Base-by-base conservation (phyloP, 2,113 vertebrate species). In the Canis aureus region DNA sequence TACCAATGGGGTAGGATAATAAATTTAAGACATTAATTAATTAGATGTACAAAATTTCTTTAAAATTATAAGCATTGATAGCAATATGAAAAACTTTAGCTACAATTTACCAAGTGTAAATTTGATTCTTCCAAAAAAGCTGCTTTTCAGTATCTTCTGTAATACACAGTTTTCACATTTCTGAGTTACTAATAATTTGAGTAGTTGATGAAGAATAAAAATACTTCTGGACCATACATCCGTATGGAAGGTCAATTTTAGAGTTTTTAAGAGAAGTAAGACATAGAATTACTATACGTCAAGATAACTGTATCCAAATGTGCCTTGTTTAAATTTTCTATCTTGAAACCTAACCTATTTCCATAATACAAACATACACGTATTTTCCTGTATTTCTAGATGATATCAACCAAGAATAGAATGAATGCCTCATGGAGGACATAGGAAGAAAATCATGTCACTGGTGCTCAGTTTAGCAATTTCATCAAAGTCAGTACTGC, bases 271-370 rank as follows among this genome's bases (percentile, higher is more conserved):
- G 64, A 95, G 8, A 32, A 73, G 9, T 32, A 38, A 38, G 27
- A 23, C 53, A 0, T 85, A 74, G 92, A 87, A 74, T 78, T 67
- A 16, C 16, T 62, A 3, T 51, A 86, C 57, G 53, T 95, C 32
- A 88, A 11, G 85, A 71, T 49, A 82, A 88, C 6, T 23, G 0
- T 38, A 83, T 91, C 97, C 78, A 74, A 84, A 87, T 22, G 1
- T 79, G 19, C 15, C 12, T 91, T 88, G 29, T 92, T 55, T 60
- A 83, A 76, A 43, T 62, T 83, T 92, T 85, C 53, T 81, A 5
- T 66, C 49, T 94, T 95, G 67, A 96, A 93, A 8, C 25, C 3
- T 67, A 57, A 81, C 29, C 66, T 89, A 81, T 66, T 66, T 89
- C 49, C 43, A 19, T 53, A 86, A 32, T 78, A 79, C 8, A 49